phyloP scores from a whole-genome alignment of 1,140 invertebrate species.

The Gyrodactylus salaris region DNA sequence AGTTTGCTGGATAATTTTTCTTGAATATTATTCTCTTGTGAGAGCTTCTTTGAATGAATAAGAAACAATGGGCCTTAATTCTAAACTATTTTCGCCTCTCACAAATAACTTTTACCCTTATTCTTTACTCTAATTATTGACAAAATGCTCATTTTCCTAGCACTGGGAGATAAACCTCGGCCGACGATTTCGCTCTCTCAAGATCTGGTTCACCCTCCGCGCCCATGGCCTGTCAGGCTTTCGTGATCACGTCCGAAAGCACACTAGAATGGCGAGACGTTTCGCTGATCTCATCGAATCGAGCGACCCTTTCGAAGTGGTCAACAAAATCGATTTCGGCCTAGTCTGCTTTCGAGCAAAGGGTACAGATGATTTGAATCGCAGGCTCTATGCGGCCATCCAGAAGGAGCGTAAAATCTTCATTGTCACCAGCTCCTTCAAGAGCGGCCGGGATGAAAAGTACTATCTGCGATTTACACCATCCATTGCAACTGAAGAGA shows the following conservation, averaged over 20 bases:
- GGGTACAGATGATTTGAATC: not conserved
- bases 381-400: not conserved
- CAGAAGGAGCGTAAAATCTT: not conserved
- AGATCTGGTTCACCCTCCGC: conserved; percentile 64
- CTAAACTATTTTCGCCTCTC: no score
- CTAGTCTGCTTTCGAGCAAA: conserved; percentile 51
- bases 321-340: conserved; percentile 59
- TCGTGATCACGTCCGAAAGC: conserved; percentile 37
- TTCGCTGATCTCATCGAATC: conserved; percentile 33
- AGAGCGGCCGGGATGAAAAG: not conserved
- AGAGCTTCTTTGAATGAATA: no score
- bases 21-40: no score
- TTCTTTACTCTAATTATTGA: not conserved
- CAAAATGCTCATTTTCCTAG: conserved; percentile 16
- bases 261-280: conserved; percentile 35
- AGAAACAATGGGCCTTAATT: no score
- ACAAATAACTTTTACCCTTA: not conserved
- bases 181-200: conserved; percentile 51
- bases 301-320: conserved; percentile 51
- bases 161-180: conserved; percentile 75
- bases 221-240: conserved; percentile 43
- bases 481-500: not conserved
- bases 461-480: not conserved
- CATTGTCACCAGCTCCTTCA: not conserved
- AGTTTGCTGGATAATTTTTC: no score